Conservation (phyloP, 2,797 vertebrate species). For the Urosaurus nigricauda region DNA sequence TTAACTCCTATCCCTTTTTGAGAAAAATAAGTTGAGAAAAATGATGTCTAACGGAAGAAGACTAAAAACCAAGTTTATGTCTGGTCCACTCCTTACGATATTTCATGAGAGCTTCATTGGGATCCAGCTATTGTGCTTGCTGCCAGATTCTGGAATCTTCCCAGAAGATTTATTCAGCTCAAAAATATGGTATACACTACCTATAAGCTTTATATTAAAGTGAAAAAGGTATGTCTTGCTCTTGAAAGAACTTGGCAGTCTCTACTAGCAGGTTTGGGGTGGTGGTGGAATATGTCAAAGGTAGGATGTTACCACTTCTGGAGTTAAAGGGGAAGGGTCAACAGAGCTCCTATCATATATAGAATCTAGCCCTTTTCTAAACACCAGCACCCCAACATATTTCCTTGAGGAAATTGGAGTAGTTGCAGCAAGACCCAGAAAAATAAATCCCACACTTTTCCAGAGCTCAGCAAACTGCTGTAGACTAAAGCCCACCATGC, state of each 20-base stretch:
- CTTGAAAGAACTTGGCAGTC: not conserved
- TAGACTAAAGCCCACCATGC: constrained; percentile 18
- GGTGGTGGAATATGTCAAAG: too few species aligned
- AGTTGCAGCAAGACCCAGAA: not conserved
- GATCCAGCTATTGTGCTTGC: not conserved
- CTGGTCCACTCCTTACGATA: not conserved
- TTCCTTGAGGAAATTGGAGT: not conserved
- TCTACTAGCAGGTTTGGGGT: not conserved
- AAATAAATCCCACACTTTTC: not conserved
- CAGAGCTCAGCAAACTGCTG: not conserved
- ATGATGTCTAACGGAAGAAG: not conserved
- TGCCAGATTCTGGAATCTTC: not conserved
- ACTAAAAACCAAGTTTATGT: not conserved
- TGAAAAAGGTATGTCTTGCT: not conserved
- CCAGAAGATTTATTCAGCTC: not conserved
- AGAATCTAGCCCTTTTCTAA: not conserved
- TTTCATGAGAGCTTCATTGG: not conserved
- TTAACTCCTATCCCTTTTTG: not conserved
- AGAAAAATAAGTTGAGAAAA: not conserved
- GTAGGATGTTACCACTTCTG: too few species aligned
- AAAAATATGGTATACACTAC: not conserved
- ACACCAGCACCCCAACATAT: not conserved
- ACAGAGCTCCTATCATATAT: not conserved
- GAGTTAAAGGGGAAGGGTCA: not conserved
- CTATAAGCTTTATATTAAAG: not conserved